phyloP scores from a whole-genome alignment of 2,888 invertebrate genomes.

The Diploptera punctata region DNA sequence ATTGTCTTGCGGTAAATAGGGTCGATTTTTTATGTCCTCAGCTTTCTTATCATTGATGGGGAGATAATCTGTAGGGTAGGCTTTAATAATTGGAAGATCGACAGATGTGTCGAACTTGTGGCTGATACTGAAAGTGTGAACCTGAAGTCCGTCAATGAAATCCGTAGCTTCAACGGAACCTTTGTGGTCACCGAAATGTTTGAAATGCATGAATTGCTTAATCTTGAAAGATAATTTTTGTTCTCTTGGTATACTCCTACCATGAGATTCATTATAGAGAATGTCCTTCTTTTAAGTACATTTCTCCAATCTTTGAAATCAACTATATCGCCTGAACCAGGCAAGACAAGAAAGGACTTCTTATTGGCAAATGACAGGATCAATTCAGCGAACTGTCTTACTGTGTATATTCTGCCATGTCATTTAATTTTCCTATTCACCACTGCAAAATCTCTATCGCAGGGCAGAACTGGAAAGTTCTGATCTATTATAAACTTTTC shows the following conservation, averaged over 20 bases:
- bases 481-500: neutral
- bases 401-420: neutral
- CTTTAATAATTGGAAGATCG: no score
- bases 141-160: neutral
- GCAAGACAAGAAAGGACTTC: neutral
- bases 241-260: no score
- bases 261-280: no score
- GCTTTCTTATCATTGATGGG: no score
- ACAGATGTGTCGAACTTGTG: no score
- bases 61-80: no score
- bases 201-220: neutral
- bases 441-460: neutral
- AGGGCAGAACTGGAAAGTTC: neutral
- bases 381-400: neutral
- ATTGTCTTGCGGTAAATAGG: no score
- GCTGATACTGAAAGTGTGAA: neutral
- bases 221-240: no score
- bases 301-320: neutral
- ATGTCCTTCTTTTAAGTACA: neutral
- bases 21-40: no score
- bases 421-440: neutral
- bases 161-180: neutral
- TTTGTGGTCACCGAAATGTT: neutral
- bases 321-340: neutral
- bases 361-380: neutral